Evolutionary conservation across 2,888 invertebrate genomes (phyloP).

Genomic region (Tachina grossa): DNA sequence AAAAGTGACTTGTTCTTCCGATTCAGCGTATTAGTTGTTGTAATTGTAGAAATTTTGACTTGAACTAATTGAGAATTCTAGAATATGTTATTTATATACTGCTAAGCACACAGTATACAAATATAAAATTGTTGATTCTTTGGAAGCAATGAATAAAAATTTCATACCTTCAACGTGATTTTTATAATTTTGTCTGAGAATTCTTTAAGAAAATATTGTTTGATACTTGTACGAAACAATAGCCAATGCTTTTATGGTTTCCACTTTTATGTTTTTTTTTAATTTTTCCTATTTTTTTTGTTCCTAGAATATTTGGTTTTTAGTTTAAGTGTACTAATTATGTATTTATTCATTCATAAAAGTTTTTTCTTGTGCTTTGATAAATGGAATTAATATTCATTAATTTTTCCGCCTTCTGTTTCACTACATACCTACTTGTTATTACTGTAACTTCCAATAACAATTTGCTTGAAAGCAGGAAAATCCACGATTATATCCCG

Average conservation of each 20-base stretch:
- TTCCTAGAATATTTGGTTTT: neutral
- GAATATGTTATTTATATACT: no score
- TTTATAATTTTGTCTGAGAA: no score
- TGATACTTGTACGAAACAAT: no score
- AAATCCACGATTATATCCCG: conserved; percentile 9
- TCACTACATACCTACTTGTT: neutral
- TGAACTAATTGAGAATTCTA: no score
- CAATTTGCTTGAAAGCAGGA: conserved; percentile 8
- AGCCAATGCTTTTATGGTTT: neutral
- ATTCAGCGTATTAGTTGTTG: no score
- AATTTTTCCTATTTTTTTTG: neutral
- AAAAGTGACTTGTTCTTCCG: no score
- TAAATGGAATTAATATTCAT: neutral
- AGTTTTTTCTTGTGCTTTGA: neutral
- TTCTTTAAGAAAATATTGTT: no score
- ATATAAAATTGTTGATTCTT: no score
- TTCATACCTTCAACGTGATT: no score
- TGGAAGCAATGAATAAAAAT: no score
- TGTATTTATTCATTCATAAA: neutral
- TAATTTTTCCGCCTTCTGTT: neutral
- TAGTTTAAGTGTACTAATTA: neutral
- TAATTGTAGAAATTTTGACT: no score
- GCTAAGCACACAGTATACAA: no score
- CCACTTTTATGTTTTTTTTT: neutral
- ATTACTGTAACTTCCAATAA: neutral